Base-by-base conservation (phyloP, 2,797 vertebrate genomes). In the Benthosema pterotum region DNA sequence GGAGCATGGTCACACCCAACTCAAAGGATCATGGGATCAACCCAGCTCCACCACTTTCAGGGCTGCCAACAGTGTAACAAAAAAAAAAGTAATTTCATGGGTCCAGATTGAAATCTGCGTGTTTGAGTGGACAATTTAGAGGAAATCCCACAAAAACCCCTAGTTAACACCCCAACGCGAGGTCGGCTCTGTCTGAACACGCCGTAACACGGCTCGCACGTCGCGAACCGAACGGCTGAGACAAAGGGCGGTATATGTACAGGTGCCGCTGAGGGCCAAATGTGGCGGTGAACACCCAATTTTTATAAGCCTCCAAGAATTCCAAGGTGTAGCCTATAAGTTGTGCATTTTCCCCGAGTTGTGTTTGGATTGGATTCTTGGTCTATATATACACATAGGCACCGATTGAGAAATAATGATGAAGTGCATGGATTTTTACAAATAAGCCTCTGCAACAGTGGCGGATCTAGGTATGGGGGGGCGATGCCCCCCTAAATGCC, bases 1-100 rank as follows among this genome's bases (percentile, higher is more conserved):
- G 76, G 79, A 71, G 67, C 56, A 57, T 55, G 52, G 75, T 77
- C 69, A 72, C 75, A 72, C 66, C 71, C 69, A 60, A 53, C 63
- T 76, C 72, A 65, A 67, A 81, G 74, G 70, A 65, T 67, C 74
- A 32, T 32, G 22, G 57, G 57, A 60, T 60, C 46, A 60, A 46
- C 46, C 64, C 43, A 13, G 52, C 69, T 75, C 56, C 65, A 57
- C 70, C 60, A 65, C 60, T 60, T n/a, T 25, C 42, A 48, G 60
- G 47, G 3, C 25, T 55, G 75, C 73, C 74, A 75, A 50, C 49
- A 56, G 57, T 47, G 19, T 71, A 72, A n/a, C n/a, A n/a, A n/a
- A n/a, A n/a, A n/a, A n/a, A n/a, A 71, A 74, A 60, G 60, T n/a
- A 25, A 74, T 76, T 77, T 67, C 51, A 67, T 42, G 69, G 67